phyloP scores from a whole-genome alignment of 2,888 invertebrate genomes.

The Patella depressa region DNA sequence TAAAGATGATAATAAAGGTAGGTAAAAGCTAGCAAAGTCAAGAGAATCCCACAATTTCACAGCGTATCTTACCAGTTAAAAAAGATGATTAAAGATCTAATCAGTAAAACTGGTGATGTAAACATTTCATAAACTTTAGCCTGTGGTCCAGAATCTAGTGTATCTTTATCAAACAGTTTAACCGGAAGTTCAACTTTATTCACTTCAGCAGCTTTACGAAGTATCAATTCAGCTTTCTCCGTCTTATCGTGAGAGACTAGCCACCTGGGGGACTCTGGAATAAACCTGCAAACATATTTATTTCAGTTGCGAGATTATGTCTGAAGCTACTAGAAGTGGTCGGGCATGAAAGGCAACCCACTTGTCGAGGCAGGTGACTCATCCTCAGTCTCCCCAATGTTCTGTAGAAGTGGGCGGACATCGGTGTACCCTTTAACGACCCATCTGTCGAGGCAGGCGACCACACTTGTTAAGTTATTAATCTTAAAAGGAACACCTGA shows the following conservation, averaged over 20 bases:
- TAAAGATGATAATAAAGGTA: no score
- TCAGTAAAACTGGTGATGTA: slow-evolving; percentile 24
- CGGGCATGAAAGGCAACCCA: no score
- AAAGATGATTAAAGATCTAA: slow-evolving; percentile 31
- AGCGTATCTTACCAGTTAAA: slow-evolving; percentile 34
- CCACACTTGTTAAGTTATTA: no score
- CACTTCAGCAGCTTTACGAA: slow-evolving; percentile 37
- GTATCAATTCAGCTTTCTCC: slow-evolving; percentile 85
- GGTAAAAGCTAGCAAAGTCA: no score
- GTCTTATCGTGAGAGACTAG: slow-evolving; percentile 85
- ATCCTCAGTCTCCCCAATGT: no score
- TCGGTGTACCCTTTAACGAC: no score
- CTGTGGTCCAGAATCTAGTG: slow-evolving; percentile 32
- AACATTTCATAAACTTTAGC: slow-evolving; percentile 40
- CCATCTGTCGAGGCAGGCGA: no score
- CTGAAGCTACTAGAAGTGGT: no score
- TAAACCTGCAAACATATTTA: slow-evolving; percentile 74
- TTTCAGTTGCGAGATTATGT: not conserved
- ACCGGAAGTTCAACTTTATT: slow-evolving; percentile 41
- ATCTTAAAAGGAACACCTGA: no score
- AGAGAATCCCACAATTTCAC: no score
- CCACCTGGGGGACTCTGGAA: slow-evolving; percentile 94
- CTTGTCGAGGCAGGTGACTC: no score
- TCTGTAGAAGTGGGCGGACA: not conserved
- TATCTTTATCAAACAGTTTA: slow-evolving; percentile 40